phyloP scores from a whole-genome alignment of 1,140 invertebrate species.

The Drosophila trapezifrons region DNA sequence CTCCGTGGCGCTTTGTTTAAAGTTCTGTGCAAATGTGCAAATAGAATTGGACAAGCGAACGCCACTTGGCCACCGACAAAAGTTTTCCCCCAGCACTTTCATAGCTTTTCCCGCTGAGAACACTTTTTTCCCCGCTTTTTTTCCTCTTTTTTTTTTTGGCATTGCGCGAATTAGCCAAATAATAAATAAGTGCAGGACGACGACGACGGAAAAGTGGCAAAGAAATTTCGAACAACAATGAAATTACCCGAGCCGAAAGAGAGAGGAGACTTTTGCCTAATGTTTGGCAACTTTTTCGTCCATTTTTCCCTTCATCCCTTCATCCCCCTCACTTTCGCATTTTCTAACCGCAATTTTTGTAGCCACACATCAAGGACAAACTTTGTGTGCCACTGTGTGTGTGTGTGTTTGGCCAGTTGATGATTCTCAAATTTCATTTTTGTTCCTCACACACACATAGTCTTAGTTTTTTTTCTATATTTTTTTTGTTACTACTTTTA shows the following conservation, averaged over 20 bases:
- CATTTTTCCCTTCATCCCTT: background rate
- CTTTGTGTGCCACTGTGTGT: slow-evolving; percentile 18
- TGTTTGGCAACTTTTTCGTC: slow-evolving; percentile 45
- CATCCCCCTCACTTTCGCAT: background rate
- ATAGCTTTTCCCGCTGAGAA: slow-evolving; percentile 17
- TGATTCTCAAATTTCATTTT: slow-evolving; percentile 58
- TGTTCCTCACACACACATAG: slow-evolving; percentile 8
- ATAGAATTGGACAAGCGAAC: slow-evolving; percentile 70
- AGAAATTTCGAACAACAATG: slow-evolving; percentile 74
- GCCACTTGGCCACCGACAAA: slow-evolving; percentile 68
- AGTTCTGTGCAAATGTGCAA: slow-evolving; percentile 75
- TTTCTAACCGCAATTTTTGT: slow-evolving; percentile 31
- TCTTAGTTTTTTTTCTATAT: background rate
- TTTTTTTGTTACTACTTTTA: background rate
- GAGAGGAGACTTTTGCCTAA: slow-evolving; percentile 53
- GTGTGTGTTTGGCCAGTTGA: slow-evolving; percentile 45
- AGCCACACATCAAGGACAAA: slow-evolving; percentile 44
- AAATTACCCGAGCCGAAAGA: slow-evolving; percentile 61
- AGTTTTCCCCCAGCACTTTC: slow-evolving; percentile 49
- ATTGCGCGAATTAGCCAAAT: slow-evolving; percentile 81
- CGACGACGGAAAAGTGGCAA: slow-evolving; percentile 57
- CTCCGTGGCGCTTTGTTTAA: slow-evolving; percentile 70
- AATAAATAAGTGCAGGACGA: slow-evolving; percentile 80
- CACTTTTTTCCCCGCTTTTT: background rate
- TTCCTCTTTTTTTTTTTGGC: slow-evolving; percentile 44